Evolutionary conservation across 2,797 vertebrate species (phyloP).

Genomic region (Aplochiton taeniatus): DNA sequence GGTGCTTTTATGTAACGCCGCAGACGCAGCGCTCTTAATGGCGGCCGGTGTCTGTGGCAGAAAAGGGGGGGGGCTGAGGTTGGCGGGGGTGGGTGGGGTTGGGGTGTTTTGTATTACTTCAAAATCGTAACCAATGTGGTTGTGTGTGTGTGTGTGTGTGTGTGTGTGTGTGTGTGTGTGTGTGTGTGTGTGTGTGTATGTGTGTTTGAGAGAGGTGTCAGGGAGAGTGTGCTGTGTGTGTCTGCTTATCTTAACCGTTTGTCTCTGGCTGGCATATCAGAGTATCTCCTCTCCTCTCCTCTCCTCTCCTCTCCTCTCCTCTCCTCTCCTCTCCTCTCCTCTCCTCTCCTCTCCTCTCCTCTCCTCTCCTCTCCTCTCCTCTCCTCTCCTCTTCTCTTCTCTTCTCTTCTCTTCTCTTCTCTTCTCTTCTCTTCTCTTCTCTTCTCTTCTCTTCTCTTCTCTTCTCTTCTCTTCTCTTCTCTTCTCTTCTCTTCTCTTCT

Average conservation of each 20-base stretch:
- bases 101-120: not conserved
- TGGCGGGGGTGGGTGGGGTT: not conserved
- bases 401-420: conserved; percentile 21
- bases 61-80: not conserved
- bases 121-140: not conserved
- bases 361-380: conserved; percentile 7
- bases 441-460: conserved; percentile 25
- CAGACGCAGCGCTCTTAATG: not conserved
- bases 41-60: too few species aligned
- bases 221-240: not conserved
- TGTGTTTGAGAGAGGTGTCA: not conserved
- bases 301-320: not conserved
- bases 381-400: conserved; percentile 1
- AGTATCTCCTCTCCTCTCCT: conserved; percentile 23
- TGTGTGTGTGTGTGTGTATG: conserved; percentile 4
- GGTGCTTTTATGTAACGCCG: too few species aligned
- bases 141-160: not conserved
- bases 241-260: not conserved
- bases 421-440: not conserved
- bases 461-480: not conserved
- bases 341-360: not conserved
- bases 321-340: conserved; percentile 25
- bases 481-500: conserved; percentile 14
- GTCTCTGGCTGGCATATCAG: conserved; percentile 38
- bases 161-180: not conserved